Conservation (phyloP, 2,888 invertebrate genomes). For the Apodemia hepburni region DNA sequence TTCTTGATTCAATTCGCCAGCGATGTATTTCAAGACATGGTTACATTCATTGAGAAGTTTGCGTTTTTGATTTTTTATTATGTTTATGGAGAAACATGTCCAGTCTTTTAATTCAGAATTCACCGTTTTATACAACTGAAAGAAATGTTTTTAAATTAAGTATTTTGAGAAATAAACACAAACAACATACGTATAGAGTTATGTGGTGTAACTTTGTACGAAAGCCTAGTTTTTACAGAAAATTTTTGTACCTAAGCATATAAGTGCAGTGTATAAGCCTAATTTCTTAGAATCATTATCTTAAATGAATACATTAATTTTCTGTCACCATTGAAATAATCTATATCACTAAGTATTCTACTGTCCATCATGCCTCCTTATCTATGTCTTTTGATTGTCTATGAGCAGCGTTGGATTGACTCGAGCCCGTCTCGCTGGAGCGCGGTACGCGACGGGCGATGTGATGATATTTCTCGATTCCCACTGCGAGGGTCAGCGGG, state of each 20-base stretch:
- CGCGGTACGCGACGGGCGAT: constrained; percentile 88
- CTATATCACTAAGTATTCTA: background rate
- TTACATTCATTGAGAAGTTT: too few species aligned
- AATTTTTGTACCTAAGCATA: background rate
- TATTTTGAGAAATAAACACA: background rate
- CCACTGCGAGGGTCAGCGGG: constrained; percentile 91
- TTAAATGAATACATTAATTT: background rate
- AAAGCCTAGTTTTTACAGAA: background rate
- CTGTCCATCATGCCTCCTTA: background rate
- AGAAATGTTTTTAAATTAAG: background rate
- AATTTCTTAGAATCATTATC: background rate
- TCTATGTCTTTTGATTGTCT: constrained; percentile 44
- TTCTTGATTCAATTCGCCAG: too few species aligned
- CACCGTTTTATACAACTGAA: background rate
- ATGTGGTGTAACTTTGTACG: background rate
- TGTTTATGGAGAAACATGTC: too few species aligned
- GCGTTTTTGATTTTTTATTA: too few species aligned
- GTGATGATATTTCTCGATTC: constrained; percentile 94
- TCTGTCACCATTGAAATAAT: background rate
- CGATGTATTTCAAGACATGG: too few species aligned
- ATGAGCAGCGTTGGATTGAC: constrained; percentile 90
- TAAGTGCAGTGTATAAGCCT: background rate
- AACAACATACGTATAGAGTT: too few species aligned
- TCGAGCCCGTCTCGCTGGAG: constrained; percentile 93
- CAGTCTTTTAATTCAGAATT: too few species aligned